Percentiles rank a stretch among this genome's conserved stretches.
phyloP scores from a whole-genome alignment of 2,797 vertebrate genomes.

The Cottoperca gobio region DNA sequence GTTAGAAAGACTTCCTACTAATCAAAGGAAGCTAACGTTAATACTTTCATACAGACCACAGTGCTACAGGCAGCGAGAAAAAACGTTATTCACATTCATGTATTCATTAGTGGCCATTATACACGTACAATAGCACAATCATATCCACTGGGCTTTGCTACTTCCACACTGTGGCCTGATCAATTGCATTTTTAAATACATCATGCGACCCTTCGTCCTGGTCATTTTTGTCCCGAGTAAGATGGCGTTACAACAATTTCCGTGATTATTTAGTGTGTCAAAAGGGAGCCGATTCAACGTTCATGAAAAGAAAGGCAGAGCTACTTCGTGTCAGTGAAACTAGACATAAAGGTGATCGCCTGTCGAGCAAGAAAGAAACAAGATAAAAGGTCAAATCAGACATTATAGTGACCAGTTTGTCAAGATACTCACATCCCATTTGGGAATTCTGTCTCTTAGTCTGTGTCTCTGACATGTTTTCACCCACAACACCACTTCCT shows the following conservation, averaged over 20 bases:
- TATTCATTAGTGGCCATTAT: slow-evolving; percentile 51
- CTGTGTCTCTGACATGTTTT: slow-evolving; percentile 38
- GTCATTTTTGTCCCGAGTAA: slow-evolving; percentile 4
- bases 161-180: slow-evolving; percentile 16
- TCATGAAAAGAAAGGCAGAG: slow-evolving; percentile 3
- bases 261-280: slow-evolving; percentile 9
- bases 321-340: background rate
- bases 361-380: slow-evolving; percentile 2
- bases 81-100: slow-evolving; percentile 35
- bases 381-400: slow-evolving; percentile 22
- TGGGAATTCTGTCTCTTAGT: slow-evolving; percentile 19
- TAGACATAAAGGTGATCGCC: slow-evolving; percentile 4
- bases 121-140: slow-evolving; percentile 35
- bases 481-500: slow-evolving; percentile 31
- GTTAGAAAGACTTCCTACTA: slow-evolving; percentile 14
- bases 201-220: background rate
- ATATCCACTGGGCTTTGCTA: slow-evolving; percentile 3
- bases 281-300: background rate
- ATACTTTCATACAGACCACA: background rate
- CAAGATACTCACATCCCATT: slow-evolving; percentile 20
- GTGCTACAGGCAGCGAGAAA: background rate
- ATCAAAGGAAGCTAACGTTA: background rate
- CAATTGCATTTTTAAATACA: slow-evolving; percentile 8
- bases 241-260: slow-evolving; percentile 4
- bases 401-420: slow-evolving; percentile 9